Base-by-base conservation (phyloP, 2,797 vertebrate genomes). In the Enteromius viviparus region DNA sequence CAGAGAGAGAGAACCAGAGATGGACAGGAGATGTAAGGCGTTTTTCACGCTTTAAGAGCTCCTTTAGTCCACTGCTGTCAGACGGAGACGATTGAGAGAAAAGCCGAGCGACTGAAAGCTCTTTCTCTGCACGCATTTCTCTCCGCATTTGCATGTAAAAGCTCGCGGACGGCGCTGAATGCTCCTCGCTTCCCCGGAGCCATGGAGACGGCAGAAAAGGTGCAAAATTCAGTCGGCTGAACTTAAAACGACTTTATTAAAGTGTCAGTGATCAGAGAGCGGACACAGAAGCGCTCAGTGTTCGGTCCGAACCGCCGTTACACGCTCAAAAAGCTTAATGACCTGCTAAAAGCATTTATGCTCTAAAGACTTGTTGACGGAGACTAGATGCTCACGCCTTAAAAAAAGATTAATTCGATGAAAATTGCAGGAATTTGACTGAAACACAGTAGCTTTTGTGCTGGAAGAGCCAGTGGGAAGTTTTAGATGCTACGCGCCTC, bases 201-300 rank as follows among this genome's bases (percentile, higher is more conserved):
- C 97, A 98, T 97, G 96, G 97, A 96, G 97, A 99, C 97, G 94
- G 92, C 91, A 94, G 95, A 96, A 98, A 98, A 96, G 95, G 96
- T 96, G 92, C 96, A 96, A 98, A 97, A 98, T 97, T 97, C 96
- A 97, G 96, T 98, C 96, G 94, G 93, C 94, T 96, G 96, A 96
- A 98, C 97, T 97, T 96, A 95, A 96, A 96, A 96, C 95, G 95
- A 98, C 97, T 99, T 98, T 97, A 99, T 98, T 97, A 99, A 99
- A 99, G 96, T 96, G 96, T 97, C 96, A 98, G 96, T 98, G 98
- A 98, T 98, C 97, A 98, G 96, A 94, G 88, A 88, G 92, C 94
- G 53, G 94, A 96, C 96, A 97, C 96, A 96, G 94, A 96, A 93
- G 93, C 95, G 96, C 96, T 96, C 95, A 97, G 96, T 96, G 95